Conservation (phyloP, 2,888 invertebrate genomes). For the Melinaea marsaeus region DNA sequence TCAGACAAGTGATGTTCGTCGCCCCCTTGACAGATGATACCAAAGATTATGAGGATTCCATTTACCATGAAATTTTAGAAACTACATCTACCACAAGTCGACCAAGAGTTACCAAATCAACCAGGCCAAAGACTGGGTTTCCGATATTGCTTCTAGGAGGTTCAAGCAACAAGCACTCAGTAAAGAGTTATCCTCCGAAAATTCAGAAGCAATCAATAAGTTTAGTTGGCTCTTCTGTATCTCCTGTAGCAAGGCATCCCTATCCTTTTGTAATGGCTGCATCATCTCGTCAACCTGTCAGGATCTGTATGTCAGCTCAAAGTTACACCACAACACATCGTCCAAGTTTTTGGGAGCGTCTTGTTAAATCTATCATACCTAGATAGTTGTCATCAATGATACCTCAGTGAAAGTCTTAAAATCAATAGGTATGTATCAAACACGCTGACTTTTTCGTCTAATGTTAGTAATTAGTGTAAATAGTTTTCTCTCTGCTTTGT, state of each 20-base stretch:
- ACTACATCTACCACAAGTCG: conserved; percentile 47
- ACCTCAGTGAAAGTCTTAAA: too few relatives aligned
- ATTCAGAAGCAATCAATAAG: conserved; percentile 50
- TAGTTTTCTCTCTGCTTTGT: conserved; percentile 38
- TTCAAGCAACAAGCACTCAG: conserved; percentile 52
- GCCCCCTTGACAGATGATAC: conserved; percentile 54
- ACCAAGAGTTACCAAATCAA: conserved; percentile 32
- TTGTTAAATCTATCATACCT: conserved; percentile 59
- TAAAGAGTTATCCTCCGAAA: conserved; percentile 50
- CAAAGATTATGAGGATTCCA: conserved; percentile 65
- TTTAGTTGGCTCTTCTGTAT: conserved; percentile 59
- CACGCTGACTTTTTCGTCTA: too few relatives aligned
- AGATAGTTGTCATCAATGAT: conserved; percentile 28
- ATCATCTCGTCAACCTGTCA: conserved; percentile 48
- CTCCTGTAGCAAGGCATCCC: conserved; percentile 59
- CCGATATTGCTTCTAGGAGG: conserved; percentile 62
- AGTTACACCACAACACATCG: conserved; percentile 45
- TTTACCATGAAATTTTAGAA: conserved; percentile 65
- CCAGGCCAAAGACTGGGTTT: conserved; percentile 41
- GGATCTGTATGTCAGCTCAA: conserved; percentile 55
- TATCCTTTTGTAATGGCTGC: conserved; percentile 62
- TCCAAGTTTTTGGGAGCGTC: conserved; percentile 55
- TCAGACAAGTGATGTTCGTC: conserved; percentile 59
- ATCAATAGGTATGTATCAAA: too few relatives aligned
- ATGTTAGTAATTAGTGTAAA: conserved; percentile 32